Evolutionary conservation across 2,888 invertebrate genomes (phyloP).

Genomic region (Meliscaeva auricollis): DNA sequence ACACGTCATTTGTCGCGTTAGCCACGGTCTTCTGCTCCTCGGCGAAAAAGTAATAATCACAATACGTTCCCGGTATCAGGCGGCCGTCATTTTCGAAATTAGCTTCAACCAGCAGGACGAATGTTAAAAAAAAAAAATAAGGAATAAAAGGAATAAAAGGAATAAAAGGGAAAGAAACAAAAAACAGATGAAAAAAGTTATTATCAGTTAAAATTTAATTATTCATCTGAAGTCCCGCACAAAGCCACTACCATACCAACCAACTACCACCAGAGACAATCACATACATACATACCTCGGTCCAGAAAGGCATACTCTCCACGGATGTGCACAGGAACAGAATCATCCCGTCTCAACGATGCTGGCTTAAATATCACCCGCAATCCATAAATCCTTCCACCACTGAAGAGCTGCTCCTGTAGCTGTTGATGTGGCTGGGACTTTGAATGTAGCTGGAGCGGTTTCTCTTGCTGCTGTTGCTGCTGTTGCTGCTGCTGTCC

Average conservation of each 20-base stretch:
- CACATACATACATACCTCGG: constrained; percentile 44
- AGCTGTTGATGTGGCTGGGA: constrained; percentile 3
- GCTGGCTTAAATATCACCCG: constrained; percentile 69
- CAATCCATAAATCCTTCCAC: constrained; percentile 74
- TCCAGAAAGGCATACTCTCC: constrained; percentile 68
- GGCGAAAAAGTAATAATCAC: constrained; percentile 94
- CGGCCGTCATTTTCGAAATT: constrained; percentile 93
- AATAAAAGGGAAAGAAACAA: background rate
- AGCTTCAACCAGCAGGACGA: constrained; percentile 85
- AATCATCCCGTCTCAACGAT: constrained; percentile 50
- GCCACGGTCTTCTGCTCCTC: constrained; percentile 80
- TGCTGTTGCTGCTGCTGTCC: constrained; percentile 10
- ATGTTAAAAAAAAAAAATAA: constrained; percentile 33
- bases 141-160: background rate
- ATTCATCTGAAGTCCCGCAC: constrained; percentile 13
- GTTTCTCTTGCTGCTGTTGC: background rate
- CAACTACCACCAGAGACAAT: background rate
- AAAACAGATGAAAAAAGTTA: background rate
- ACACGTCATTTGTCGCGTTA: constrained; percentile 85
- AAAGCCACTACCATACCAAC: constrained; percentile 8
- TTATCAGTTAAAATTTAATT: constrained; percentile 53
- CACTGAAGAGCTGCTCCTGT: constrained; percentile 63
- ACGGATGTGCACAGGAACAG: constrained; percentile 57
- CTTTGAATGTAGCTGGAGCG: background rate
- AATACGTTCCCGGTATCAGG: constrained; percentile 90